A percentile compares a stretch with the other conserved stretches of the same genome.
phyloP scores from a whole-genome alignment of 2,888 invertebrate species.

The Urechis unicinctus region DNA sequence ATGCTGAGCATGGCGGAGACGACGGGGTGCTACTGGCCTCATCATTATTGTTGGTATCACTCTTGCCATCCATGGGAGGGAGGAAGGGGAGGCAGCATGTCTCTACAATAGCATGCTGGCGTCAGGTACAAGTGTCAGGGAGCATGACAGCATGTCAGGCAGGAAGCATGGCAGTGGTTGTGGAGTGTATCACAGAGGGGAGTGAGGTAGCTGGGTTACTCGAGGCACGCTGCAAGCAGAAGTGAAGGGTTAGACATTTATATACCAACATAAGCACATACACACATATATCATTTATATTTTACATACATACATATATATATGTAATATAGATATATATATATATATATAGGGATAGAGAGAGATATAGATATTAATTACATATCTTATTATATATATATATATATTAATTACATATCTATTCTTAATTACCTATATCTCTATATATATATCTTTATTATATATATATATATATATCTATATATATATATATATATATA shows the following conservation, averaged over 20 bases:
- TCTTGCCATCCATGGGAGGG: neutral
- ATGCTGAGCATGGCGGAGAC: neutral
- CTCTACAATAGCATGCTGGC: no score
- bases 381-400: neutral
- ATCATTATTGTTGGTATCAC: neutral
- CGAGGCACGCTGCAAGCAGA: no score
- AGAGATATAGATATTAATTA: neutral
- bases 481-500: no score
- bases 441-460: no score
- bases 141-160: no score
- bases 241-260: neutral
- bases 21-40: neutral
- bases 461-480: no score
- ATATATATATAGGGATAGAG: neutral
- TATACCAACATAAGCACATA: neutral
- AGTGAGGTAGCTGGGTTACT: no score
- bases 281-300: neutral
- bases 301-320: neutral
- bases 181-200: no score
- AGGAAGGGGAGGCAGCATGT: no score
- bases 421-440: no score
- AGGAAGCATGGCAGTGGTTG: no score
- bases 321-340: neutral
- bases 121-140: no score
- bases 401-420: neutral